These are phyloP conservation scores for Palythoa grandis DNA, from an alignment of 92 coral and sea anemone genomes.

Conservation along the genomic window DNA sequence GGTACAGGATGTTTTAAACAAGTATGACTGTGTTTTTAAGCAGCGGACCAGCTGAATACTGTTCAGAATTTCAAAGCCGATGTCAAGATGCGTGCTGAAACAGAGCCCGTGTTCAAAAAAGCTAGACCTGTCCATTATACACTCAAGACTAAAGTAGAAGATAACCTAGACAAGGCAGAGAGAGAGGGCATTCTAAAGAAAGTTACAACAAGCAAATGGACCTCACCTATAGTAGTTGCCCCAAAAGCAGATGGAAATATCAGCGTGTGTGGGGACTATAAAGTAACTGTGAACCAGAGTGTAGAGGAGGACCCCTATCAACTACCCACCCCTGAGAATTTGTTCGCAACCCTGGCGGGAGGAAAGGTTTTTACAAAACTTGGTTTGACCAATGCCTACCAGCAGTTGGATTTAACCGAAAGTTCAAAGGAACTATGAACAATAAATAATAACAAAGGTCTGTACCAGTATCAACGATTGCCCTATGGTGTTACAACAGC, in stretches of 20 bases:
- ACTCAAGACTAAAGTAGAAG: constrained; percentile 46
- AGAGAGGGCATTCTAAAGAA: neutral
- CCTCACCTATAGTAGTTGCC: constrained; percentile 55
- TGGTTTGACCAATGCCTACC: constrained; percentile 27
- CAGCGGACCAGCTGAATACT: neutral
- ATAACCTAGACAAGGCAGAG: neutral
- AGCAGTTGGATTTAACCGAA: constrained; percentile 39
- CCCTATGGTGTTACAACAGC: constrained; percentile 10
- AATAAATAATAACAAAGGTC: constrained; percentile 53
- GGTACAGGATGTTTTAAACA: constrained; percentile 26
- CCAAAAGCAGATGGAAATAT: constrained; percentile 41
- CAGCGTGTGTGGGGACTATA: neutral
- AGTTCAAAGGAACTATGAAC: constrained; percentile 14
- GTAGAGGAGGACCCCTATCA: constrained; percentile 49
- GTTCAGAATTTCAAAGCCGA: constrained; percentile 29
- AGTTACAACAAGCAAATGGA: constrained; percentile 40
- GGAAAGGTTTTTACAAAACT: constrained; percentile 49
- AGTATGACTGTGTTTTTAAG: constrained; percentile 3
- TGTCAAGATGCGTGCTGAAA: constrained; percentile 10
- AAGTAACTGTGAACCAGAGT: constrained; percentile 57
- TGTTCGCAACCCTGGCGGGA: constrained; percentile 50
- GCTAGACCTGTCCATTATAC: constrained; percentile 54
- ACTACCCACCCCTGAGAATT: constrained; percentile 50
- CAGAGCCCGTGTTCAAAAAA: neutral
- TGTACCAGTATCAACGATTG: constrained; percentile 5